Percentiles rank a stretch among this genome's conserved stretches.
These are phyloP conservation scores for Zeugodacus cucurbitae DNA, from an alignment of 1,140 invertebrate genomes.

Conservation along the genomic window DNA sequence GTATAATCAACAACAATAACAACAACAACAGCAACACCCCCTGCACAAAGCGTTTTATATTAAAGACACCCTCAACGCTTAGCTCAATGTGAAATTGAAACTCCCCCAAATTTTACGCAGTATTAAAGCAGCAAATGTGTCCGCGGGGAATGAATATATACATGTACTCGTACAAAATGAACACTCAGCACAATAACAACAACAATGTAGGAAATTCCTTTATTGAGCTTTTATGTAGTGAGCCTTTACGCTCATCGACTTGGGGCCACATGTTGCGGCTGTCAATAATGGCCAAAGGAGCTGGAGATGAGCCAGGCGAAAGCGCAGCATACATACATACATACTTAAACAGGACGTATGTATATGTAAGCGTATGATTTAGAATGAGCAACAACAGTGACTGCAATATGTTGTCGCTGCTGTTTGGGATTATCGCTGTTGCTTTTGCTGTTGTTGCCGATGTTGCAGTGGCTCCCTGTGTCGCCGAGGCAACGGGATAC, in stretches of 20 bases:
- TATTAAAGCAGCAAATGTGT: constrained; percentile 12
- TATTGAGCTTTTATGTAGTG: constrained; percentile 26
- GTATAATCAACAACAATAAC: background rate
- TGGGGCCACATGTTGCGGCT: constrained; percentile 23
- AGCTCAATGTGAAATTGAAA: constrained; percentile 37
- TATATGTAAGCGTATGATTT: background rate
- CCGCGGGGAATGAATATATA: background rate
- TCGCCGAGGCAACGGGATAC: constrained; percentile 39
- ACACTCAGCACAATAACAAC: background rate
- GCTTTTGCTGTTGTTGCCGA: background rate
- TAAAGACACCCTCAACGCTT: constrained; percentile 22
- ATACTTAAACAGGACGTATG: no score
- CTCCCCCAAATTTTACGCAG: constrained; percentile 42
- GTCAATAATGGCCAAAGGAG: background rate
- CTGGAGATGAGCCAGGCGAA: background rate
- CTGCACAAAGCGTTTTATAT: background rate
- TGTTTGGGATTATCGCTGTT: background rate
- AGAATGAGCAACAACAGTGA: background rate
- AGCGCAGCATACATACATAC: background rate
- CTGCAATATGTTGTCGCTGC: background rate
- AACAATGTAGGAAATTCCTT: background rate
- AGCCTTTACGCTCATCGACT: background rate
- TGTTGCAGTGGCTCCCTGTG: constrained; percentile 43
- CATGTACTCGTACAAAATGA: background rate
- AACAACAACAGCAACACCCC: background rate